Percentiles rank a stretch among this genome's conserved stretches.
Evolutionary conservation across 2,888 invertebrate genomes (phyloP).

Genomic region (Drosophila colorata): DNA sequence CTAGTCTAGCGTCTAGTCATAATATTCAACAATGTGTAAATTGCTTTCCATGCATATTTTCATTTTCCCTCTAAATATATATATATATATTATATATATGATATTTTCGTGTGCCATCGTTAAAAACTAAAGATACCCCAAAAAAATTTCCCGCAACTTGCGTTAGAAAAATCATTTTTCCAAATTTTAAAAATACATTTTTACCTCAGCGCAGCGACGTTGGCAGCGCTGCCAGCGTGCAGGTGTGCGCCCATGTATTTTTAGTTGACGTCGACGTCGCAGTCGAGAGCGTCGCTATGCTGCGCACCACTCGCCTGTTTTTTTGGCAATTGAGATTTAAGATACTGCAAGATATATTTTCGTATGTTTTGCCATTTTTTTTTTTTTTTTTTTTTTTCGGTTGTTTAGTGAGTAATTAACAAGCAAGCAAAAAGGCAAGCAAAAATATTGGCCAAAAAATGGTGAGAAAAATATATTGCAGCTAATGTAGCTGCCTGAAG

Average conservation of each 20-base stretch:
- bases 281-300: slow-evolving; percentile 32
- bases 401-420: slow-evolving; percentile 79
- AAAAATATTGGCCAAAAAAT: slow-evolving; percentile 8
- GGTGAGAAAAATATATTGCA: slow-evolving; percentile 8
- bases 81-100: slow-evolving; percentile 20
- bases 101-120: slow-evolving; percentile 43
- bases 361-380: slow-evolving; percentile 12
- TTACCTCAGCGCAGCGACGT: slow-evolving; percentile 67
- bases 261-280: slow-evolving; percentile 51
- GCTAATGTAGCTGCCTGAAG: background rate
- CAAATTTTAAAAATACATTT: slow-evolving; percentile 78
- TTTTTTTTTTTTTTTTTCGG: slow-evolving; percentile 31
- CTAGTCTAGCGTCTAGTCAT: slow-evolving; percentile 40
- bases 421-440: slow-evolving; percentile 38
- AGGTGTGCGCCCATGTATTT: slow-evolving; percentile 74
- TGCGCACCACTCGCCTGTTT: slow-evolving; percentile 71
- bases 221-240: slow-evolving; percentile 48
- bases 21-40: slow-evolving; percentile 68
- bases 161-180: slow-evolving; percentile 67
- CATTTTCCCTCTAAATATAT: slow-evolving; percentile 1
- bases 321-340: slow-evolving; percentile 41
- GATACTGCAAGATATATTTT: slow-evolving; percentile 33
- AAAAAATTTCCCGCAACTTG: slow-evolving; percentile 7
- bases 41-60: slow-evolving; percentile 59
- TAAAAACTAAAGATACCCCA: slow-evolving; percentile 52